A percentile compares a stretch with the other conserved stretches of the same genome.
Evolutionary conservation across 2,113 vertebrate genomes (phyloP).

Genomic region (Epinephelus moara): DNA sequence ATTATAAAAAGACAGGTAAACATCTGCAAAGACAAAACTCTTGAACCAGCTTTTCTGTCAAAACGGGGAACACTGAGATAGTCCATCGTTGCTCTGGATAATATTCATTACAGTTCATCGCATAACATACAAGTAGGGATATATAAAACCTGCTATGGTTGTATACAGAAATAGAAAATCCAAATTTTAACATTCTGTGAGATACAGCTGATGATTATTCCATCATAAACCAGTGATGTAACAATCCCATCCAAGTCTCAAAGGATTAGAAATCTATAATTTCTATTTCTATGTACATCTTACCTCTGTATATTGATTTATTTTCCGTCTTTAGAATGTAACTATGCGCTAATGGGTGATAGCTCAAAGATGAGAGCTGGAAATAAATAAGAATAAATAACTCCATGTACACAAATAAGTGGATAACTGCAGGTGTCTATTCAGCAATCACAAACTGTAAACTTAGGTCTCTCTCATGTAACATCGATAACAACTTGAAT

Average conservation of each 20-base stretch:
- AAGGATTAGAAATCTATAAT: conserved; percentile 15
- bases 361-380: conserved; percentile 8
- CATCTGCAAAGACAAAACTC: conserved; percentile 64
- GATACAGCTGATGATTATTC: conserved; percentile 23
- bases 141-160: conserved; percentile 60
- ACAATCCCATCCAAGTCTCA: conserved; percentile 17
- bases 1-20: conserved; percentile 71
- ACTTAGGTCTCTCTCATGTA: conserved; percentile 33
- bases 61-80: conserved; percentile 41
- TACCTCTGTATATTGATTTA: conserved; percentile 25
- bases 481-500: conserved; percentile 36
- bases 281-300: conserved; percentile 39
- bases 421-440: conserved; percentile 21
- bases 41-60: conserved; percentile 33
- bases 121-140: conserved; percentile 61
- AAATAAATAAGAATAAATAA: conserved; percentile 42
- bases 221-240: conserved; percentile 33
- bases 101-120: conserved; percentile 52
- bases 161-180: conserved; percentile 52
- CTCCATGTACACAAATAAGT: conserved; percentile 30
- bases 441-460: conserved; percentile 26
- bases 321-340: neutral
- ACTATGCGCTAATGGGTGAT: conserved; percentile 13
- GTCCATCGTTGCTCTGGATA: conserved; percentile 40
- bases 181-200: conserved; percentile 26